Evolutionary conservation across 1,140 invertebrate genomes (phyloP), one percentile per base, ranked within the genome.

Genomic region (Heliconius melpomene): DNA sequence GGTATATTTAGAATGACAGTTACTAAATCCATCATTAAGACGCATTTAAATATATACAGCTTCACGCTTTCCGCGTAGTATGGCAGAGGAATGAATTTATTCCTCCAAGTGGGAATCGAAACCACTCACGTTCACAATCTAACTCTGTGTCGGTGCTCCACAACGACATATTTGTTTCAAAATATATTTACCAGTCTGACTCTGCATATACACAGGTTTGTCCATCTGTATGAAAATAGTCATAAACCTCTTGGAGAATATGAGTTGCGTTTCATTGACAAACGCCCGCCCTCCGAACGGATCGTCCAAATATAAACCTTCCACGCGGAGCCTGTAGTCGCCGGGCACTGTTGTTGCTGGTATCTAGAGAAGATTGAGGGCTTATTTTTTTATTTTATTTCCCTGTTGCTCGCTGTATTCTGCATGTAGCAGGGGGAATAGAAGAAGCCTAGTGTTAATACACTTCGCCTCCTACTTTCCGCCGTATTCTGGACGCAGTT

Each of bases 141-240:
- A 2, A 40, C 11, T 9, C 11, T 40, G 9, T 40, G 11, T 32
- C 3, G 29, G 29, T 32, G 3, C 3, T 32, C 11, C 40, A 40
- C 40, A 40, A 11, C 40, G 40, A 16, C 1, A 52, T 52, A 52
- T 16, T 52, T 20, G 18, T 7, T 57, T 20, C 2, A 57, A 75
- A 18, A 26, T 0, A 50, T 18, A 52, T 18, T 87, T 92, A 97
- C 97, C 96, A 54, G 96, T 98, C 91, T 99, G 97, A 3, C 98
- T 97, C 92, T 99, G 98, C 96, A 97, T 99, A 87, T 99, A 99
- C 0, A 99, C 96, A 0, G 98, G 98, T 90, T 99, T 99, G 89
- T 99, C 98, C 77, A 98, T 97, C 93, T 99, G 98, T 84, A 99
- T 97, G 85, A 99, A 98, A 82, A 99, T 98, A 0, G 98, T 98